These are phyloP conservation scores for Trochalopteron elliotii DNA, from an alignment of 2,113 vertebrate species.

Conservation along the genomic window DNA sequence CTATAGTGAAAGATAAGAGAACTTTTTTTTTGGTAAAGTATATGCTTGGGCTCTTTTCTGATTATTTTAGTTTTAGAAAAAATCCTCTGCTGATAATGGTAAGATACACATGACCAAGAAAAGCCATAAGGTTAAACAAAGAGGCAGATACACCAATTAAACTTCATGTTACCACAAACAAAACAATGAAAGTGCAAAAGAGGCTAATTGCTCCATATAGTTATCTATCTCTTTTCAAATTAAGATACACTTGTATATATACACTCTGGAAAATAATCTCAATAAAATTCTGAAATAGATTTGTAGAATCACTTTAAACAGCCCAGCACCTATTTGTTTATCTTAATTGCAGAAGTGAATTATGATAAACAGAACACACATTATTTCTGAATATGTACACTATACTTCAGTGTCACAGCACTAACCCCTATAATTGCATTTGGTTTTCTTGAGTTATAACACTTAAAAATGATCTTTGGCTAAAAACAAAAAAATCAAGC, in stretches of 20 bases:
- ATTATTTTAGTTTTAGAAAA: background rate
- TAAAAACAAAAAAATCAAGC: background rate
- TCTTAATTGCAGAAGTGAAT: background rate
- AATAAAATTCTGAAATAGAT: background rate
- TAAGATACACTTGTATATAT: background rate
- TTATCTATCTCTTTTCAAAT: background rate
- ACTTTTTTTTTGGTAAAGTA: background rate
- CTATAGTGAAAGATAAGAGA: background rate
- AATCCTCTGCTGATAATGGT: background rate
- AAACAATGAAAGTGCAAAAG: background rate
- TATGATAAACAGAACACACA: background rate
- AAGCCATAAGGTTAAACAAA: background rate
- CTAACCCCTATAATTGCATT: background rate
- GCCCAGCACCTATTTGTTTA: background rate
- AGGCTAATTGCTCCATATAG: background rate
- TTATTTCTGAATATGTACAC: background rate
- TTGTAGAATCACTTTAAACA: background rate
- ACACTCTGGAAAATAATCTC: background rate
- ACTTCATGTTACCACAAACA: background rate
- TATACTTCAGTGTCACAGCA: background rate
- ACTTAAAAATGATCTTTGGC: background rate
- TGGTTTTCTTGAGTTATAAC: background rate
- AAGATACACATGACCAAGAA: background rate
- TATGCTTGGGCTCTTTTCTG: background rate
- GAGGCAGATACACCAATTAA: background rate